A percentile compares a stretch with the other conserved stretches of the same genome.
Evolutionary conservation across 1,140 invertebrate species (phyloP).

Genomic region (Ditylenchus dipsaci): DNA sequence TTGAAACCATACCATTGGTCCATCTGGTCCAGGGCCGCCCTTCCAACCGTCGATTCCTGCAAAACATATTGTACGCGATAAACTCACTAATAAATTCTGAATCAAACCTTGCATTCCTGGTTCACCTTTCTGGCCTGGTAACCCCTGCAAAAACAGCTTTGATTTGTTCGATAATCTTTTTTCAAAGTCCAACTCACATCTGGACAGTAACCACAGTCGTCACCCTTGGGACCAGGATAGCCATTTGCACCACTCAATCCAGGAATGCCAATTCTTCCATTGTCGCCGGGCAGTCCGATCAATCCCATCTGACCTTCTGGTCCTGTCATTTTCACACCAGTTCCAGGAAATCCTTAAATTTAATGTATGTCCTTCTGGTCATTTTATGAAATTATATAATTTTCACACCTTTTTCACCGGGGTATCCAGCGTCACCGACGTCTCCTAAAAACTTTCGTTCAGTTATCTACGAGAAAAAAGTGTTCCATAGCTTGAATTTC

Average conservation of each 20-base stretch:
- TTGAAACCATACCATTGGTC: neutral
- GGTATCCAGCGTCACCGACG: conserved; percentile 46
- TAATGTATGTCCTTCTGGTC: neutral
- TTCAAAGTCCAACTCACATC: conserved; percentile 17
- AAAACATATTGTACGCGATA: no score
- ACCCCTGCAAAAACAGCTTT: neutral
- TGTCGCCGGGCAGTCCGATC: conserved; percentile 47
- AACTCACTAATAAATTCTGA: no score
- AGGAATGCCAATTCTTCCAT: conserved; percentile 51
- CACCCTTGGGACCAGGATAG: conserved; percentile 26
- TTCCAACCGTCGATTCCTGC: conserved; percentile 27
- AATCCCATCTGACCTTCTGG: conserved; percentile 48
- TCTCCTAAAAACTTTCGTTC: conserved; percentile 25
- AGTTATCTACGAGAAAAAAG: neutral
- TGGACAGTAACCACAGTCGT: conserved; percentile 47
- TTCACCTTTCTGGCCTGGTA: conserved; percentile 29
- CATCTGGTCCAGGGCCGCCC: conserved; percentile 35
- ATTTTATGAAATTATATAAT: neutral
- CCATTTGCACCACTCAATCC: conserved; percentile 29
- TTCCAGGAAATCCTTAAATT: conserved; percentile 50
- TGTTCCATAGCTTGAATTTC: neutral
- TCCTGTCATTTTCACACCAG: conserved; percentile 53
- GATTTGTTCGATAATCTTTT: conserved; percentile 8
- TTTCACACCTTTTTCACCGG: conserved; percentile 37
- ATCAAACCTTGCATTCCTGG: conserved; percentile 15